These are phyloP conservation scores for Myrmecophaga tridactyla DNA, from an alignment of 2,113 vertebrate species.

Conservation along the genomic window DNA sequence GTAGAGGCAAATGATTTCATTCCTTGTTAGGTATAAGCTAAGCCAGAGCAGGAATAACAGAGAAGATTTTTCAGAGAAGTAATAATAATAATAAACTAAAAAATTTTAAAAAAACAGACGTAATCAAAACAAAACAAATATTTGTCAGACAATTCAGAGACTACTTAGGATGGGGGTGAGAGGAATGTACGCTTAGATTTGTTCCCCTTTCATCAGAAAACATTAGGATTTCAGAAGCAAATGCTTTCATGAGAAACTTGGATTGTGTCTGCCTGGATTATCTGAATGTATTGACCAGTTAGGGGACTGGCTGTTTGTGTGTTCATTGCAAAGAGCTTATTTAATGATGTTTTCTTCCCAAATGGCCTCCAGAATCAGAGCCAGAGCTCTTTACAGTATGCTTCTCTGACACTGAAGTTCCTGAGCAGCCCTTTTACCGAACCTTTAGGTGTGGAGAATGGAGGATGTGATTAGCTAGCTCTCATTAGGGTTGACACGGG, in stretches of 20 bases:
- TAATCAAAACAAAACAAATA: too few relatives aligned
- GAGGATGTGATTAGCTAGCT: not conserved
- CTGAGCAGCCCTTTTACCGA: not conserved
- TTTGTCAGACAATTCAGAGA: not conserved
- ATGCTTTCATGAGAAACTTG: not conserved
- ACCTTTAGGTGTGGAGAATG: not conserved
- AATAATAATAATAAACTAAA: too few relatives aligned
- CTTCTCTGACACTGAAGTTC: not conserved
- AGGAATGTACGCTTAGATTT: not conserved
- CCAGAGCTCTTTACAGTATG: not conserved
- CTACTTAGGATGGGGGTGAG: not conserved
- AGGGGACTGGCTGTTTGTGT: not conserved
- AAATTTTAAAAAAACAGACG: too few relatives aligned
- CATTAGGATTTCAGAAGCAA: not conserved
- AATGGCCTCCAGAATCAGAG: not conserved
- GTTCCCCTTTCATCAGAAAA: not conserved
- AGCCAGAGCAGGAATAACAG: not conserved
- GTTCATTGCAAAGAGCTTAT: not conserved
- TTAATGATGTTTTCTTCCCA: not conserved
- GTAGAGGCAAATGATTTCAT: not conserved
- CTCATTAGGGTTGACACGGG: not conserved
- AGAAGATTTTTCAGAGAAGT: not conserved
- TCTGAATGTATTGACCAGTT: rapidly evolving
- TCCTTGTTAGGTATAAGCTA: not conserved
- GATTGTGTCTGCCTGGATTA: not conserved